Percentiles rank a stretch among this genome's conserved stretches.
phyloP scores from a whole-genome alignment of 2,888 invertebrate genomes.

The Nysson spinosus region DNA sequence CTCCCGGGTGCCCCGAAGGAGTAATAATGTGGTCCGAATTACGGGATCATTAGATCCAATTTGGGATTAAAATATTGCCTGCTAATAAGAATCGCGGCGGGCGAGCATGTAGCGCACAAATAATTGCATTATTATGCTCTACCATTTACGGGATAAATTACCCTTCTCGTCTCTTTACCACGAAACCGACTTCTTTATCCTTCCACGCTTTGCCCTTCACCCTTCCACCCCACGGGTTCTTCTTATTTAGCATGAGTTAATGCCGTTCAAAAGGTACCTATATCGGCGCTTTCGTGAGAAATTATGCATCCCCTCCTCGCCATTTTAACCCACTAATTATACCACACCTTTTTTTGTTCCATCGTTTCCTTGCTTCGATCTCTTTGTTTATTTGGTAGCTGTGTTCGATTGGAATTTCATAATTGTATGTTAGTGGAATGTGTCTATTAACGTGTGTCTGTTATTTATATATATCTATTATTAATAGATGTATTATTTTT shows the following conservation, averaged over 20 bases:
- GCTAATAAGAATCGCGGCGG: conserved; percentile 71
- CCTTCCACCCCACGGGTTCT: background rate
- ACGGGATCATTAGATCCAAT: conserved; percentile 67
- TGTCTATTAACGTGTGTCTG: too few species aligned
- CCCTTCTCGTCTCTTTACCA: conserved; percentile 42
- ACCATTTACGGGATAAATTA: conserved; percentile 62
- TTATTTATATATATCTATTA: too few species aligned
- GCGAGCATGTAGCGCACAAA: conserved; percentile 51
- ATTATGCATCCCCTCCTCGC: conserved; percentile 48
- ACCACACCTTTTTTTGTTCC: conserved; percentile 34
- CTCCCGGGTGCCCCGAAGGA: conserved; percentile 14
- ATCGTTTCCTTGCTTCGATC: background rate
- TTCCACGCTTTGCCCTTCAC: background rate
- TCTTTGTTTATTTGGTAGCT: background rate
- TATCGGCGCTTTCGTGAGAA: conserved; percentile 46
- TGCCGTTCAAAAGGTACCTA: too few species aligned
- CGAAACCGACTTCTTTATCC: conserved; percentile 14
- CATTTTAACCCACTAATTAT: conserved; percentile 50
- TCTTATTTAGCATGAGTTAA: background rate
- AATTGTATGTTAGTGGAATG: too few species aligned
- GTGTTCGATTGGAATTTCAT: too few species aligned
- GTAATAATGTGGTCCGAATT: conserved; percentile 60
- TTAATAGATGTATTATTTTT: too few species aligned
- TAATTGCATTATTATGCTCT: conserved; percentile 74
- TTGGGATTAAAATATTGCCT: conserved; percentile 75